Conservation (phyloP, 2,797 vertebrate genomes). For the Odontamblyopus rebecca region DNA sequence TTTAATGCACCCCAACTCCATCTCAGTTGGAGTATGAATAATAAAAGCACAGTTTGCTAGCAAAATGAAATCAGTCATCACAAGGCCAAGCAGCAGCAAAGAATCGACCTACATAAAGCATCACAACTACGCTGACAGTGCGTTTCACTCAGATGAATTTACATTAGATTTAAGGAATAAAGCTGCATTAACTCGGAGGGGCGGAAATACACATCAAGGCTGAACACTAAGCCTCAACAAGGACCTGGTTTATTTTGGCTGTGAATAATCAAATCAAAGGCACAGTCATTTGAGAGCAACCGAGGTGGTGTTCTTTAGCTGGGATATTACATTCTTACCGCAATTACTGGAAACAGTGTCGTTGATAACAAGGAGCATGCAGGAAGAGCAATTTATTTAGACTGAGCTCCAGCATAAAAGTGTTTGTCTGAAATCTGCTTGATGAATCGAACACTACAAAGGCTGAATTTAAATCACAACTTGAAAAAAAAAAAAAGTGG, state of each 20-base stretch:
- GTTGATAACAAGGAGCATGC: slow-evolving; percentile 43
- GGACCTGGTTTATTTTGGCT: slow-evolving; percentile 42
- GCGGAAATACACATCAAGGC: slow-evolving; percentile 37
- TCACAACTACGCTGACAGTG: slow-evolving; percentile 45
- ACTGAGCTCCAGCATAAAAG: slow-evolving; percentile 21
- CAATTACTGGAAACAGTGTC: slow-evolving; percentile 52
- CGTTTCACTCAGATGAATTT: slow-evolving; percentile 46
- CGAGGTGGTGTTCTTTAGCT: slow-evolving; percentile 52
- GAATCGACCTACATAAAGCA: slow-evolving; percentile 73
- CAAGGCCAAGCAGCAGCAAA: slow-evolving; percentile 54
- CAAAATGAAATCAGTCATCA: slow-evolving; percentile 72
- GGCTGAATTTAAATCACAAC: slow-evolving; percentile 29
- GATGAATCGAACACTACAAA: slow-evolving; percentile 41
- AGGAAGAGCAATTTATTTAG: slow-evolving; percentile 55
- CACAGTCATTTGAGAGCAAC: slow-evolving; percentile 53
- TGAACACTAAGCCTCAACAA: slow-evolving; percentile 44
- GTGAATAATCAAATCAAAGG: slow-evolving; percentile 64
- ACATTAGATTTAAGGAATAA: slow-evolving; percentile 50
- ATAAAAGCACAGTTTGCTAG: slow-evolving; percentile 63
- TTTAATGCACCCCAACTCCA: slow-evolving; percentile 66
- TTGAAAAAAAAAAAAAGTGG: slow-evolving; percentile 14
- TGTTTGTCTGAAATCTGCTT: slow-evolving; percentile 48
- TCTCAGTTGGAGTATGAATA: slow-evolving; percentile 64
- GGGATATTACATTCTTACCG: slow-evolving; percentile 50
- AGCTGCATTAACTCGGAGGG: slow-evolving; percentile 21